Evolutionary conservation across 2,113 vertebrate genomes (phyloP).

Genomic region (Salvator merianae): DNA sequence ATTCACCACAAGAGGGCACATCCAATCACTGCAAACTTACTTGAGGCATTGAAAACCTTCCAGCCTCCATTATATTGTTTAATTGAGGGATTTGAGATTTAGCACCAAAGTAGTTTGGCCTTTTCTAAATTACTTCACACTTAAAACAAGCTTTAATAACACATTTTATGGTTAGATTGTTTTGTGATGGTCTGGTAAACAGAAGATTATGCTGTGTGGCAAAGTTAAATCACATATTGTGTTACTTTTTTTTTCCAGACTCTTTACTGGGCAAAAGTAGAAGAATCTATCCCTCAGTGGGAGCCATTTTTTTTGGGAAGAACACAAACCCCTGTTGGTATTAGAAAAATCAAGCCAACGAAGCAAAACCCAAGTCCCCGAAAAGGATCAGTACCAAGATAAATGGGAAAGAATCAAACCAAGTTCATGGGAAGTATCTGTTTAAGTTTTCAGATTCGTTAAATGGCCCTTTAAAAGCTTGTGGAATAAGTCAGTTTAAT

Average conservation of each 20-base stretch:
- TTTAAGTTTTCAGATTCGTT: constrained; percentile 27
- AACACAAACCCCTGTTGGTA: constrained; percentile 73
- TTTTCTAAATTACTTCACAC: constrained; percentile 68
- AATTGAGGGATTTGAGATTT: constrained; percentile 68
- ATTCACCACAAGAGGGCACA: constrained; percentile 80
- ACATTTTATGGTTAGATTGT: constrained; percentile 47
- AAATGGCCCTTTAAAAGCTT: constrained; percentile 12
- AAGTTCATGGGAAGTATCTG: constrained; percentile 37
- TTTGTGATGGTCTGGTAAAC: constrained; percentile 60
- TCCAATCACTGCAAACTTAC: constrained; percentile 70
- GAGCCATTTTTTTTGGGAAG: constrained; percentile 85
- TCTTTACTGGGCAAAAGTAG: constrained; percentile 85
- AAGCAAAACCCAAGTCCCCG: constrained; percentile 57
- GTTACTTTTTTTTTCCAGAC: constrained; percentile 77
- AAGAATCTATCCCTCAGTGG: constrained; percentile 86
- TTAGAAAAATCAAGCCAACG: constrained; percentile 53
- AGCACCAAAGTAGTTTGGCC: constrained; percentile 61
- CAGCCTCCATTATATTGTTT: constrained; percentile 58
- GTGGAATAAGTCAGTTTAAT: background rate
- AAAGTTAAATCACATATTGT: constrained; percentile 65
- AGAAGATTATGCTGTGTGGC: constrained; percentile 64
- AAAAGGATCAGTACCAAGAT: constrained; percentile 46
- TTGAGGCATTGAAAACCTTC: constrained; percentile 65
- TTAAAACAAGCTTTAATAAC: constrained; percentile 50
- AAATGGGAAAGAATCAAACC: constrained; percentile 48